Conservation (phyloP, 2,888 invertebrate species). For the Agrochola litura region DNA sequence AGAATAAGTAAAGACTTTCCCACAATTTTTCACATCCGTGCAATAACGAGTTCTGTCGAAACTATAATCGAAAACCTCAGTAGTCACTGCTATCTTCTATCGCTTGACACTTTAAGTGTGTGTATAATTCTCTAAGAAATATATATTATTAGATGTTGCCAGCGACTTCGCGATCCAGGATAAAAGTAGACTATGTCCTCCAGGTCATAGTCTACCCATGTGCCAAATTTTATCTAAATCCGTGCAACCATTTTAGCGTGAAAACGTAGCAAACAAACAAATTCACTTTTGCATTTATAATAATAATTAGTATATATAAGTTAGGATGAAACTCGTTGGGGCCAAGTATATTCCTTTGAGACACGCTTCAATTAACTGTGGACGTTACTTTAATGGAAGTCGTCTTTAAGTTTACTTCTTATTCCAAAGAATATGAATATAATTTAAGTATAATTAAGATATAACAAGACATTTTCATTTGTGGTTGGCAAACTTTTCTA, state of each 20-base stretch:
- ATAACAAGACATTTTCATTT: slow-evolving; percentile 46
- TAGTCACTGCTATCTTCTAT: slow-evolving; percentile 23
- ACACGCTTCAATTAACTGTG: slow-evolving; percentile 46
- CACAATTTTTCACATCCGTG: slow-evolving; percentile 23
- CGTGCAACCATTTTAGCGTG: background rate
- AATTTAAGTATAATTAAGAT: slow-evolving; percentile 53
- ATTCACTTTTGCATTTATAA: background rate
- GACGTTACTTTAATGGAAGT: slow-evolving; percentile 36
- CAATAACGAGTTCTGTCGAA: slow-evolving; percentile 55
- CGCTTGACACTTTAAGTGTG: slow-evolving; percentile 42
- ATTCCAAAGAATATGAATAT: slow-evolving; percentile 33
- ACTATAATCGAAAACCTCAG: slow-evolving; percentile 42
- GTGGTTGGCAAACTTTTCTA: slow-evolving; percentile 29
- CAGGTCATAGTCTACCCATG: too few species aligned
- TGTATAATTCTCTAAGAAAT: slow-evolving; percentile 30
- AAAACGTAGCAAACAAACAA: background rate
- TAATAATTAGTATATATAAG: background rate
- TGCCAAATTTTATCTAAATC: background rate
- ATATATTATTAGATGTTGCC: background rate
- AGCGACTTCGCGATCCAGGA: background rate
- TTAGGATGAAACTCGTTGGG: slow-evolving; percentile 5
- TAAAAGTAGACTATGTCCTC: too few species aligned
- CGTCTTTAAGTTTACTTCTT: slow-evolving; percentile 47
- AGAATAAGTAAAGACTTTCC: slow-evolving; percentile 6
- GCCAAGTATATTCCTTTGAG: slow-evolving; percentile 31